Conservation (phyloP, 2,113 vertebrate species). For the Regulus satrapa region DNA sequence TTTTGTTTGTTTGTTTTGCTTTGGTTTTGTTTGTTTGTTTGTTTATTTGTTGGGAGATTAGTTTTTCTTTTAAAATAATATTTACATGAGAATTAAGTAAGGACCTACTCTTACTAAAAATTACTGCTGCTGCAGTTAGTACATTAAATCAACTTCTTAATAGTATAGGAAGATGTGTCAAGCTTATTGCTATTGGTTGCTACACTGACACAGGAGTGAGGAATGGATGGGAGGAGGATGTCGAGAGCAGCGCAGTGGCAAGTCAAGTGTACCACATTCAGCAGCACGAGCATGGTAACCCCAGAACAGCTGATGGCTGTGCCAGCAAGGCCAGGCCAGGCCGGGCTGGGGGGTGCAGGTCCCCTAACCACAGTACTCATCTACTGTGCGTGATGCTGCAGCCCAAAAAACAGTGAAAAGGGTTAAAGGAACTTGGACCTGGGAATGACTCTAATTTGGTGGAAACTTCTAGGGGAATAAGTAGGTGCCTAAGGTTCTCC, state of each 20-base stretch:
- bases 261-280: rapidly evolving
- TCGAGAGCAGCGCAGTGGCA: rapidly evolving
- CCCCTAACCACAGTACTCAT: rapidly evolving
- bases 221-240: neutral
- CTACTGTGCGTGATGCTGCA: rapidly evolving
- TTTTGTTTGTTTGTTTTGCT: too few relatives aligned
- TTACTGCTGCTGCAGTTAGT: neutral
- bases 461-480: neutral
- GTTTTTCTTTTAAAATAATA: neutral
- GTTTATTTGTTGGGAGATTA: neutral
- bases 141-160: neutral
- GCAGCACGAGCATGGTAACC: rapidly evolving
- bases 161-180: neutral
- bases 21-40: too few relatives aligned
- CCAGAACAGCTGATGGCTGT: too few relatives aligned
- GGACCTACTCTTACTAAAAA: neutral
- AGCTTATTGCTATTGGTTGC: neutral
- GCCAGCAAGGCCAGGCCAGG: rapidly evolving
- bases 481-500: rapidly evolving
- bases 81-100: neutral
- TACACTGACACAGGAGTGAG: rapidly evolving
- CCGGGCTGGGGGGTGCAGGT: neutral
- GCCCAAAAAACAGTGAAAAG: neutral
- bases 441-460: neutral
- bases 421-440: neutral